Percentiles rank a stretch among this genome's conserved stretches.
phyloP scores from a whole-genome alignment of 2,888 invertebrate genomes.

The Drosophila nr. perissopoda region DNA sequence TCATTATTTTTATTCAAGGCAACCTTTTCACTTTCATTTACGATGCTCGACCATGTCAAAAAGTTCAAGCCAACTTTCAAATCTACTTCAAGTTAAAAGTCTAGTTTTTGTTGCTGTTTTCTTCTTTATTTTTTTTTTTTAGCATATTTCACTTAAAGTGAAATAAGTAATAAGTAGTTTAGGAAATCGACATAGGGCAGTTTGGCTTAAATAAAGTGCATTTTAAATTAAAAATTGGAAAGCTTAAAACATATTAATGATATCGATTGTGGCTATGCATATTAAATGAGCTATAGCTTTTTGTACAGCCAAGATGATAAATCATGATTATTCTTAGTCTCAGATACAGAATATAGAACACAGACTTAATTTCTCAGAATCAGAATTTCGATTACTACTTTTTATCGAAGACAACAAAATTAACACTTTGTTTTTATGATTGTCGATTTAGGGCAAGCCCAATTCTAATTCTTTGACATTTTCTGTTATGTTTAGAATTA shows the following conservation, averaged over 20 bases:
- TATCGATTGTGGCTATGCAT: neutral
- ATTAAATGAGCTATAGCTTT: too few relatives aligned
- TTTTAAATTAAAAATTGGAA: neutral
- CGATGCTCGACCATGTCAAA: neutral
- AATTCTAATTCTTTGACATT: neutral
- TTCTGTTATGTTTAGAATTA: neutral
- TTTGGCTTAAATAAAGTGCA: neutral
- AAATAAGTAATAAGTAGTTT: neutral
- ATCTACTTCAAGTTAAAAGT: neutral
- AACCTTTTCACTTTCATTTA: constrained; percentile 6
- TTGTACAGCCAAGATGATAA: too few relatives aligned
- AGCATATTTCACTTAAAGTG: neutral
- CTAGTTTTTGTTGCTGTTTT: neutral
- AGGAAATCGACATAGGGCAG: neutral
- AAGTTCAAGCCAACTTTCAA: neutral
- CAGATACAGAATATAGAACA: neutral
- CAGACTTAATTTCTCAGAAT: neutral
- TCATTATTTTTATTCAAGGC: constrained; percentile 29
- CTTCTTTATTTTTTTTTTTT: neutral
- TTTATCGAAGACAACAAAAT: neutral
- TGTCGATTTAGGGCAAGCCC: neutral
- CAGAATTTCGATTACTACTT: neutral
- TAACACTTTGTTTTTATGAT: neutral
- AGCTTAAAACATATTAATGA: neutral
- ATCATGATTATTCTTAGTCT: neutral